These are phyloP conservation scores for Seriola quinqueradiata DNA, from an alignment of 2,113 vertebrate species.

Conservation along the genomic window DNA sequence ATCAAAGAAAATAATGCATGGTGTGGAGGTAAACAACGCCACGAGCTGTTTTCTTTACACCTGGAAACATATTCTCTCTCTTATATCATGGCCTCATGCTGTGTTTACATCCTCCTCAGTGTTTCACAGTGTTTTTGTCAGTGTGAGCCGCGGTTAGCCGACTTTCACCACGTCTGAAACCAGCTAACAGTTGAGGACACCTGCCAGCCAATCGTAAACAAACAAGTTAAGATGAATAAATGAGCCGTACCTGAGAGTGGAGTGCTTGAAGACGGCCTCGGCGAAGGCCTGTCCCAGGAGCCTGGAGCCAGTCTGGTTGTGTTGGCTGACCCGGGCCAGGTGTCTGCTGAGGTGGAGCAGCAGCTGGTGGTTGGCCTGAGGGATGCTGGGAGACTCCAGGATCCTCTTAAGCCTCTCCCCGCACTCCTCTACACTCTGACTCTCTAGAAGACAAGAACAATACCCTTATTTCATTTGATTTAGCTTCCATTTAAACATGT, in stretches of 20 bases:
- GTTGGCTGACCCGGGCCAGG: conserved; percentile 76
- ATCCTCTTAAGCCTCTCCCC: conserved; percentile 85
- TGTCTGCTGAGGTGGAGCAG: conserved; percentile 82
- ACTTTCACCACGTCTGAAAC: no score
- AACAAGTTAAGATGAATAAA: no score
- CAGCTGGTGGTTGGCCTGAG: conserved; percentile 84
- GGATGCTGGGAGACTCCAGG: conserved; percentile 84
- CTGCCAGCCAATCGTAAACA: not conserved
- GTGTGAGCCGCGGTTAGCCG: no score
- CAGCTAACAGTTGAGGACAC: not conserved
- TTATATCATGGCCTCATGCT: no score
- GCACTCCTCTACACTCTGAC: conserved; percentile 82
- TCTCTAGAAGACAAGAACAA: conserved; percentile 71
- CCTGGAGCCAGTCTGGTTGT: conserved; percentile 65
- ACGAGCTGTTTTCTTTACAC: not conserved
- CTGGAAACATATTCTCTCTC: not conserved
- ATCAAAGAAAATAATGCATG: not conserved
- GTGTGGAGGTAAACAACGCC: no score
- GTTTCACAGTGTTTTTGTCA: no score
- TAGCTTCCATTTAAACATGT: not conserved
- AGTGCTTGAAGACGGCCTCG: conserved; percentile 80
- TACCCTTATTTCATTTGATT: not conserved
- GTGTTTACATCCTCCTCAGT: no score
- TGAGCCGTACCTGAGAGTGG: conserved; percentile 75
- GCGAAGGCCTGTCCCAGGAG: conserved; percentile 83